These are phyloP conservation scores for Poecilia wingei DNA, from an alignment of 2,797 vertebrate genomes.

Conservation along the genomic window DNA sequence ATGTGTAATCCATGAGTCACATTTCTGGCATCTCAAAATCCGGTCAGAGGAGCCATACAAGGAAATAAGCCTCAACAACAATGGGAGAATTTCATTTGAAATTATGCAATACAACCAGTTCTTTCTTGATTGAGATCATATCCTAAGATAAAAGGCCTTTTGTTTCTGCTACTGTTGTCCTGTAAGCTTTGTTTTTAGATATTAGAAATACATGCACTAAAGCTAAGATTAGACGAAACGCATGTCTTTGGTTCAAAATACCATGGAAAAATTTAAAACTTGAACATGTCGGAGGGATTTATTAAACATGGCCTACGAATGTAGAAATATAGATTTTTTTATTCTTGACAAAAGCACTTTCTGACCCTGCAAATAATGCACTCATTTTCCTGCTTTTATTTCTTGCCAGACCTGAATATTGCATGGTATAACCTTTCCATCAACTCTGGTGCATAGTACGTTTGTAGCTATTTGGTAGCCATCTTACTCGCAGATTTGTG, in stretches of 20 bases:
- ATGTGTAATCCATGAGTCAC: conserved; percentile 7
- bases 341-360: not conserved
- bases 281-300: not conserved
- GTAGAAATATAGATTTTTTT: not conserved
- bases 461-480: not conserved
- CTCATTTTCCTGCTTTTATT: not conserved
- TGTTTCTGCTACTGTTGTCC: not conserved
- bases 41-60: not conserved
- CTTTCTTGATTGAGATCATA: not conserved
- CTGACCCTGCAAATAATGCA: not conserved
- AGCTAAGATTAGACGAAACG: not conserved
- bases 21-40: not conserved
- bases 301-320: not conserved
- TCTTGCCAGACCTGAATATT: not conserved
- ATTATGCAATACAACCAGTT: not conserved
- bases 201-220: not conserved
- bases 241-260: not conserved
- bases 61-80: not conserved
- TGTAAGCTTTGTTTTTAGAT: too few relatives aligned
- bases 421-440: not conserved
- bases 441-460: not conserved
- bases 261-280: not conserved
- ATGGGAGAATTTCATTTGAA: not conserved
- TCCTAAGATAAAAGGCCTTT: not conserved
- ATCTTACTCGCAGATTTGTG: not conserved